Evolutionary conservation across 2,888 invertebrate species (phyloP).

Genomic region (Pseudococcus longispinus): DNA sequence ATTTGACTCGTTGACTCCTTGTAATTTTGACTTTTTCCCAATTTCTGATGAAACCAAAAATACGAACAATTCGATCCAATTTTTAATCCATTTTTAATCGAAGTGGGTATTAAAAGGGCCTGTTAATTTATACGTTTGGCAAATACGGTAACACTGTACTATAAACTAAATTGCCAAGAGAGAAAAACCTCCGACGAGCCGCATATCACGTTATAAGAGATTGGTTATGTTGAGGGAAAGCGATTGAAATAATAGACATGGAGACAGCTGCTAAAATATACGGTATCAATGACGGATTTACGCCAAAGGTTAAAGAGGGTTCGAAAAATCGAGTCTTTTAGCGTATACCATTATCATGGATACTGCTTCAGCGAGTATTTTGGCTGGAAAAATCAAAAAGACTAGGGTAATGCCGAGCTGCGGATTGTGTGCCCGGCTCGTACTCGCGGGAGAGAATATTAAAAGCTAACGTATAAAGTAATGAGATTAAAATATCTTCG

Average conservation of each 20-base stretch:
- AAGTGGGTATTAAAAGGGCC: background rate
- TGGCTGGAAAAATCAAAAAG: background rate
- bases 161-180: background rate
- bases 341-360: background rate
- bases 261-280: constrained; percentile 28
- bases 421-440: background rate
- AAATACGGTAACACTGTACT: background rate
- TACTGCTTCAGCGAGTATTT: background rate
- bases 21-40: no score
- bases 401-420: background rate
- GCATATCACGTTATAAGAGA: background rate
- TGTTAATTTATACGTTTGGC: background rate
- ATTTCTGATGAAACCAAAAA: no score
- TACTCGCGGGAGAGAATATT: constrained; percentile 8
- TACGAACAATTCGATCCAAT: no score
- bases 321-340: background rate
- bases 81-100: no score
- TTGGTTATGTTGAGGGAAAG: constrained; percentile 23
- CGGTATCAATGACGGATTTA: constrained; percentile 38
- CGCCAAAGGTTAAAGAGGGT: background rate
- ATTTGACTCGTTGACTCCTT: no score
- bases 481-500: constrained; percentile 27
- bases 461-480: background rate
- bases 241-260: constrained; percentile 24
- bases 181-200: background rate